phyloP scores from a whole-genome alignment of 2,797 vertebrate species.

The Halcyon badia region DNA sequence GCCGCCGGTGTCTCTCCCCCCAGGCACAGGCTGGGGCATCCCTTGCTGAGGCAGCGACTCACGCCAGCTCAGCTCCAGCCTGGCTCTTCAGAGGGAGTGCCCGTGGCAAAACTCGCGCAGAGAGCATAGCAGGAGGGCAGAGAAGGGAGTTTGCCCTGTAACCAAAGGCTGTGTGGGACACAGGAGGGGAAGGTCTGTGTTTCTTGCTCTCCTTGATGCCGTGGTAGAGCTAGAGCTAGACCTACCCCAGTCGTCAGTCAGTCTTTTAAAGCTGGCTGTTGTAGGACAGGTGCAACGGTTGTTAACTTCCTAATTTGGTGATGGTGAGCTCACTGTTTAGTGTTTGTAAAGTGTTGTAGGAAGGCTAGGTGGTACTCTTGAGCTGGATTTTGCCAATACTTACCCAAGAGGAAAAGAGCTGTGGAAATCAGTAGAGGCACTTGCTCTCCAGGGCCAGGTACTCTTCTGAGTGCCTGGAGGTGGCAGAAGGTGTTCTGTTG shows the following conservation, averaged over 20 bases:
- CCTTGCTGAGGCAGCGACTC: neutral
- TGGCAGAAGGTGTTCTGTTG: neutral
- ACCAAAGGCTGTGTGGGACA: neutral
- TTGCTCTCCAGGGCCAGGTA: neutral
- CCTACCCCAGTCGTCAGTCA: neutral
- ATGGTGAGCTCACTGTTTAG: neutral
- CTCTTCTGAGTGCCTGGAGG: neutral
- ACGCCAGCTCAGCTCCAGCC: neutral
- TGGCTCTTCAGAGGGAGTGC: rapidly evolving
- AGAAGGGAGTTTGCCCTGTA: neutral
- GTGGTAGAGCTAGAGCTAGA: neutral
- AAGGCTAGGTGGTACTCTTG: conserved; percentile 74
- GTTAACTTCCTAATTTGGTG: neutral
- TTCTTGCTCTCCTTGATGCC: neutral
- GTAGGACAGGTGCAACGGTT: neutral
- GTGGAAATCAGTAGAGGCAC: neutral
- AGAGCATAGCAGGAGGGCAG: neutral
- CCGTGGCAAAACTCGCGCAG: neutral
- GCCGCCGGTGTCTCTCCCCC: neutral
- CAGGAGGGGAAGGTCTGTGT: neutral
- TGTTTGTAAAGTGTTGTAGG: conserved; percentile 46
- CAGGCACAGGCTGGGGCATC: neutral
- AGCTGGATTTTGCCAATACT: conserved; percentile 58
- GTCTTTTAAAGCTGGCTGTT: neutral
- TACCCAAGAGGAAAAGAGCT: neutral